A percentile compares a stretch with the other conserved stretches of the same genome.
These are phyloP conservation scores for Planiliza haematocheilus DNA, from an alignment of 2,113 vertebrate species.

Conservation along the genomic window DNA sequence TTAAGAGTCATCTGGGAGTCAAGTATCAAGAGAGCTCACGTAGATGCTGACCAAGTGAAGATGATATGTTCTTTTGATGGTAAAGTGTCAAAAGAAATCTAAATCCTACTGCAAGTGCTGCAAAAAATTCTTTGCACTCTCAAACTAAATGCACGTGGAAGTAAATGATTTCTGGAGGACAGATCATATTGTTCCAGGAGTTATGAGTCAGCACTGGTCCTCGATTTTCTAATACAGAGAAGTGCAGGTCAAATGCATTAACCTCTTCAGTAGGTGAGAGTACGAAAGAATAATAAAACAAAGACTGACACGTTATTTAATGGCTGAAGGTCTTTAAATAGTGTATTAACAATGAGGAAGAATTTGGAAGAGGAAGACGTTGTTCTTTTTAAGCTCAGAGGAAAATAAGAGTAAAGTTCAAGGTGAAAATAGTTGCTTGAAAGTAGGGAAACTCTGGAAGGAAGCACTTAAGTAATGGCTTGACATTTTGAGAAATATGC, in stretches of 20 bases:
- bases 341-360: neutral
- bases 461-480: neutral
- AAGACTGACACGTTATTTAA: conserved; percentile 14
- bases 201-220: conserved; percentile 4
- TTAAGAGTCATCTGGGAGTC: conserved; percentile 30
- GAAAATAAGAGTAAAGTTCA: no score
- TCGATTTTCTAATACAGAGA: neutral
- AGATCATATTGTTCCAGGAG: neutral
- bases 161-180: neutral
- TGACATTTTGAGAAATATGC: neutral
- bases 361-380: neutral
- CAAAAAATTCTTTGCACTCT: conserved; percentile 11
- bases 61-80: conserved; percentile 35
- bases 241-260: conserved; percentile 27
- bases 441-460: neutral
- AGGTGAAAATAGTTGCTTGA: neutral
- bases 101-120: conserved; percentile 20
- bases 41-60: conserved; percentile 52
- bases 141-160: neutral
- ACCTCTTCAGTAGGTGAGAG: neutral
- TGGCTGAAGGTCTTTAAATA: neutral
- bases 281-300: conserved; percentile 5
- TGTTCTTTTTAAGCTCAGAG: no score
- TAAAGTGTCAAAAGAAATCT: conserved; percentile 29
- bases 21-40: conserved; percentile 29